Evolutionary conservation across 1,140 invertebrate genomes (phyloP), one percentile per base, ranked within the genome.

Genomic region (Drosophila murphyi): DNA sequence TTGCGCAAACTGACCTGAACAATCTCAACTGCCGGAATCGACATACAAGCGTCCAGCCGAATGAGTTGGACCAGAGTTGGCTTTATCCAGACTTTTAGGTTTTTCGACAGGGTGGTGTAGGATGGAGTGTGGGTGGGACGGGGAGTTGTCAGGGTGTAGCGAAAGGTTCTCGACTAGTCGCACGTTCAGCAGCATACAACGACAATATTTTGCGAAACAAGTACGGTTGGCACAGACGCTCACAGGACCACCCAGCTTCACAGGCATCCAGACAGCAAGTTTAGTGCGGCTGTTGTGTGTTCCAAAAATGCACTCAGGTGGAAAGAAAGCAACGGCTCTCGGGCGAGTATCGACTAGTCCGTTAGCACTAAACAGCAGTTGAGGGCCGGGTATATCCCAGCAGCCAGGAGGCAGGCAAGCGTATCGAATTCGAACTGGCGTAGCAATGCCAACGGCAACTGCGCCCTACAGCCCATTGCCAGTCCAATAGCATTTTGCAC

Each of bases 261-360:
- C 50, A 54, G 57, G 43, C 51, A 54, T 28, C 3, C 57, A 67
- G 52, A 35, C 62, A 72, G 55, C 55, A 65, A 79, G 63, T 72
- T 79, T 63, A 64, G 69, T 57, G 69, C 1, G 55, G 47, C 69
- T 79, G 74, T 64, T 71, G 74, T 69, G 78, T 76, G 78, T 80
- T 80, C 78, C 78, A 75, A 75, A 80, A 80, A 80, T 72, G 32
- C 78, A 80, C 32, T 75, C 71, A 80, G 78, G 72, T 78, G 78
- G 71, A 80, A 80, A 73, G 57, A 50, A 63, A 34, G 59, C 76
- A 47, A 35, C 7, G 43, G 65, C 72, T 45, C 45, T 34, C 41
- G 37, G 50, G 64, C 64, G 65, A 37, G 65, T 41, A 62, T 69
- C 37, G 56, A 61, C 72, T 56, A 62, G 65, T 54, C 61, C 52